A percentile compares a stretch with the other conserved stretches of the same genome.
Evolutionary conservation across 2,888 invertebrate genomes (phyloP).

Genomic region (Synanthedon tipuliformis): DNA sequence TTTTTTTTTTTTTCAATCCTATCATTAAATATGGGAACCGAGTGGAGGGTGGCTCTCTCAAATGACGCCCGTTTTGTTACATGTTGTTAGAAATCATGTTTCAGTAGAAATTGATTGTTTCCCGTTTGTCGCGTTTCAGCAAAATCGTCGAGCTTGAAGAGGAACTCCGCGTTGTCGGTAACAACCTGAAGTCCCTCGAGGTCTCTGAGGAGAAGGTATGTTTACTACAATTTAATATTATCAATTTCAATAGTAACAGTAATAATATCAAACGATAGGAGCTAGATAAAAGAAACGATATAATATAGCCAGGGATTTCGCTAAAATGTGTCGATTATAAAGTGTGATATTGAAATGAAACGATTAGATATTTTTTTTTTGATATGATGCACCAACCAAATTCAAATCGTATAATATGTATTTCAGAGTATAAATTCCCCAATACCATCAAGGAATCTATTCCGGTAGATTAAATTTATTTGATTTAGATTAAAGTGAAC

Average conservation of each 20-base stretch:
- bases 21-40: neutral
- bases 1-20: too few relatives aligned
- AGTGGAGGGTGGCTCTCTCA: neutral
- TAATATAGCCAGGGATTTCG: constrained; percentile 2
- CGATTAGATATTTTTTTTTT: too few relatives aligned
- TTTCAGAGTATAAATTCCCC: too few relatives aligned
- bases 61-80: neutral
- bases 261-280: neutral
- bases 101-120: constrained; percentile 28
- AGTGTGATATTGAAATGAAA: neutral
- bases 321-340: neutral
- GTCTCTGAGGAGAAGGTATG: constrained; percentile 99
- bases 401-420: too few relatives aligned
- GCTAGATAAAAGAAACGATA: neutral
- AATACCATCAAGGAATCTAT: too few relatives aligned
- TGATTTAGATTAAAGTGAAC: too few relatives aligned
- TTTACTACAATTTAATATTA: constrained; percentile 10
- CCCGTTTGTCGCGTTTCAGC: constrained; percentile 64
- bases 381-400: constrained; percentile 60
- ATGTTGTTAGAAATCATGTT: neutral
- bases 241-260: neutral
- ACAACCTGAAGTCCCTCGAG: constrained; percentile 99
- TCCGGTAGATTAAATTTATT: too few relatives aligned
- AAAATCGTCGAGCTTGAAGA: constrained; percentile 99
- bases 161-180: constrained; percentile 99